Evolutionary conservation across 2,113 vertebrate species (phyloP), one percentile per base, ranked within the genome.

Genomic region (Aix galericulata): DNA sequence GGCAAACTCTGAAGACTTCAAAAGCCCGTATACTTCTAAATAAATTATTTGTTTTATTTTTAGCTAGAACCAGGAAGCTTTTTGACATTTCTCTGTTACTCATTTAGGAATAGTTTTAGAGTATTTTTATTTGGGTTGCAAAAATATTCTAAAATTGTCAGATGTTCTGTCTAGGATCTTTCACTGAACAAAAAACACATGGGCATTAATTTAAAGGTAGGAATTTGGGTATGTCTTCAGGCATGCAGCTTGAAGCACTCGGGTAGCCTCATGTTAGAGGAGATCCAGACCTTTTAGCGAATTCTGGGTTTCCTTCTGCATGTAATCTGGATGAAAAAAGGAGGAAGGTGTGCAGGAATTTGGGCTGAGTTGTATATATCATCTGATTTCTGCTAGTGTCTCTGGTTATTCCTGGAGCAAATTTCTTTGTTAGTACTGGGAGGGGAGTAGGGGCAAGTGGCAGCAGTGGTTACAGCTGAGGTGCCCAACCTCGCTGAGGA

Each of bases 11-110:
- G 50, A 89, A 84, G 67, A 94, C 84, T 95, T 96, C 84, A 92
- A 94, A 95, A 87, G 62, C 64, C 66, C 17, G 13, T 52, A 17
- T 81, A 91, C 48, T 71, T 77, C 59, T 91, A 95, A 95, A 89
- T 91, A 89, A 97, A 95, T 88, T 88, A 86, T 75, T 89, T 89
- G 75, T 36, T 89, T 95, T 88, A 89, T 91, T 94, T 96, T 96
- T 96, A 90, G 76, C 46, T 86, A 55, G n/a, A 74, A 81, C 77
- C 48, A 46, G 60, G 60, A 92, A 88, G 38, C 63, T 69, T 86
- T 94, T 59, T 78, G 64, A 90, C 63, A 93, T 95, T 18, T 75
- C 55, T 80, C 68, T 86, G 66, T 91, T 94, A 71, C 50, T 91
- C 16, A 18, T 81, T 73, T 60, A 86, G 78, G 76, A 56, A 56